Conservation (phyloP, 2,797 vertebrate species). For the Danio albolineatus region DNA sequence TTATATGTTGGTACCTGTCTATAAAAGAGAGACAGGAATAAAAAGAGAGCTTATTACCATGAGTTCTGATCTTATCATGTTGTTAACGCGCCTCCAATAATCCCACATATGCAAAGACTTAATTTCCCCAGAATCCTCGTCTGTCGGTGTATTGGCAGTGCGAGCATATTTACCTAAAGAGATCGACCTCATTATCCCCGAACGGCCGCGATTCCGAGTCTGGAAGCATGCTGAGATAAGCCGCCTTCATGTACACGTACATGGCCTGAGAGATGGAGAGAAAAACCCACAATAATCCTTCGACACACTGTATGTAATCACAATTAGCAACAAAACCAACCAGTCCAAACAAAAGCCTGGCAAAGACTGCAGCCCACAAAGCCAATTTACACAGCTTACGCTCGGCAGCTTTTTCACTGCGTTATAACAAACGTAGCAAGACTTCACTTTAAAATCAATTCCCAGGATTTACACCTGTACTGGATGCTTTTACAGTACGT, state of each 20-base stretch:
- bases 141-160: neutral
- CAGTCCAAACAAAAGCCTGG: slow-evolving; percentile 38
- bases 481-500: neutral
- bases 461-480: neutral
- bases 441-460: neutral
- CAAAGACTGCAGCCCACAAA: neutral
- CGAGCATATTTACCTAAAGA: slow-evolving; percentile 79
- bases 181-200: slow-evolving; percentile 82
- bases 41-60: neutral
- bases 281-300: neutral
- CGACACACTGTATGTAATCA: slow-evolving; percentile 9
- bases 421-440: neutral
- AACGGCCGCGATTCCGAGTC: slow-evolving; percentile 80
- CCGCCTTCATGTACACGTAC: slow-evolving; percentile 90
- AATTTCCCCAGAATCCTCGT: no score
- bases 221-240: slow-evolving; percentile 87
- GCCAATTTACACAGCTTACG: slow-evolving; percentile 26
- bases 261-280: slow-evolving; percentile 76
- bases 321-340: slow-evolving; percentile 17
- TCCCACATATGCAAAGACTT: neutral
- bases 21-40: slow-evolving; percentile 13
- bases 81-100: neutral
- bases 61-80: no score
- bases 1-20: slow-evolving; percentile 83
- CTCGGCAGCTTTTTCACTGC: neutral